phyloP scores from a whole-genome alignment of 1,140 invertebrate genomes.

The Lordiphosa mommai region DNA sequence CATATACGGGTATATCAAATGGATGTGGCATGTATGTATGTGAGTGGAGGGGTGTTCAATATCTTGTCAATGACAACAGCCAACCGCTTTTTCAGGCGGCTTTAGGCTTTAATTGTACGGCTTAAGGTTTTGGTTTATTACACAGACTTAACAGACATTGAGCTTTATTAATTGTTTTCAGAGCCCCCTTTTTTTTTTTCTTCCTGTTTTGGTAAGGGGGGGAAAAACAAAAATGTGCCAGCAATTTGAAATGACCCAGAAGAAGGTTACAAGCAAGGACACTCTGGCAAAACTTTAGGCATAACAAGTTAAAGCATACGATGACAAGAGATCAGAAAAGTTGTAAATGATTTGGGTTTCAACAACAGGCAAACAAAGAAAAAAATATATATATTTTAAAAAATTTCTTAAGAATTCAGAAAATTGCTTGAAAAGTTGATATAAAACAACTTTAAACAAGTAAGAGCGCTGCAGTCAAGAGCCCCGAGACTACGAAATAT shows the following conservation, averaged over 20 bases:
- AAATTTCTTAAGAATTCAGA: too few relatives aligned
- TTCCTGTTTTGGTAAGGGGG: too few relatives aligned
- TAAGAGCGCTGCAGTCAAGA: too few relatives aligned
- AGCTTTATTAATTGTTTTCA: conserved; percentile 70
- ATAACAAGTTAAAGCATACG: conserved; percentile 14
- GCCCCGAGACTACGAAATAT: too few relatives aligned
- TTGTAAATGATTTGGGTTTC: conserved; percentile 1
- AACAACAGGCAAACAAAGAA: too few relatives aligned
- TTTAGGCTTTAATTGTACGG: conserved; percentile 69
- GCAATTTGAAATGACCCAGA: not conserved
- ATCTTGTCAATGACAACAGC: conserved; percentile 38
- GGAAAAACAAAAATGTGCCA: too few relatives aligned
- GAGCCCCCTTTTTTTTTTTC: conserved; percentile 9
- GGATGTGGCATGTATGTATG: conserved; percentile 18
- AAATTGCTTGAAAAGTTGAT: too few relatives aligned
- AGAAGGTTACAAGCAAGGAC: conserved; percentile 30
- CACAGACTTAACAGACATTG: conserved; percentile 45
- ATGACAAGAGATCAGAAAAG: conserved; percentile 27
- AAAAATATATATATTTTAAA: too few relatives aligned
- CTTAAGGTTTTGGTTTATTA: conserved; percentile 68
- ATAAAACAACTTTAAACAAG: too few relatives aligned
- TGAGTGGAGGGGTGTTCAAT: conserved; percentile 30
- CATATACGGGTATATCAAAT: conserved; percentile 20
- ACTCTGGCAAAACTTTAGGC: conserved; percentile 4
- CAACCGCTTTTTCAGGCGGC: conserved; percentile 11